These are phyloP conservation scores for Enhydra lutris DNA, from an alignment of 2,113 vertebrate species.

Conservation along the genomic window DNA sequence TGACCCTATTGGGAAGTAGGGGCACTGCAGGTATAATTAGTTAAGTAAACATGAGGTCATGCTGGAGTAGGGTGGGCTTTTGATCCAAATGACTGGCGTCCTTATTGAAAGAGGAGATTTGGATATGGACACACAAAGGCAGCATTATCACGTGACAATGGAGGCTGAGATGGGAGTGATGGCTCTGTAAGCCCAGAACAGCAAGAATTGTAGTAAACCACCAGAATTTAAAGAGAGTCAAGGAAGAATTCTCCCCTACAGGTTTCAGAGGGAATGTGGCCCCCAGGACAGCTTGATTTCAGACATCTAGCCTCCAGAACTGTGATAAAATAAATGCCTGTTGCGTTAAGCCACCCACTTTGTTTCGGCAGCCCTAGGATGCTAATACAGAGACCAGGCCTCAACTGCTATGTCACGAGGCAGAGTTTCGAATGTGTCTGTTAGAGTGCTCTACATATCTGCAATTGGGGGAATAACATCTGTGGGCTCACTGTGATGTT, in stretches of 20 bases:
- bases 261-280: background rate
- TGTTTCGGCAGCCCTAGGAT: background rate
- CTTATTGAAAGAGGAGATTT: background rate
- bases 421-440: background rate
- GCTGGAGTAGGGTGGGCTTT: background rate
- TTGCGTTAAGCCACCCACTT: background rate
- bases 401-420: background rate
- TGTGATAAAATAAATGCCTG: background rate
- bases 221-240: background rate
- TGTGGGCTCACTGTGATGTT: background rate
- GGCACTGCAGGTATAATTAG: background rate
- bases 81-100: background rate
- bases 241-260: background rate
- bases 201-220: background rate
- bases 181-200: background rate
- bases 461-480: background rate
- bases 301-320: background rate
- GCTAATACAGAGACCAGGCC: background rate
- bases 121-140: background rate
- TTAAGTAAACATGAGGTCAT: background rate
- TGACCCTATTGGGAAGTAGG: background rate
- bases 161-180: background rate
- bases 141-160: background rate
- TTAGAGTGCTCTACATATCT: background rate
- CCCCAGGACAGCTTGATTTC: background rate